Evolutionary conservation across 1,140 invertebrate genomes (phyloP).

Genomic region (Orius insidiosus): DNA sequence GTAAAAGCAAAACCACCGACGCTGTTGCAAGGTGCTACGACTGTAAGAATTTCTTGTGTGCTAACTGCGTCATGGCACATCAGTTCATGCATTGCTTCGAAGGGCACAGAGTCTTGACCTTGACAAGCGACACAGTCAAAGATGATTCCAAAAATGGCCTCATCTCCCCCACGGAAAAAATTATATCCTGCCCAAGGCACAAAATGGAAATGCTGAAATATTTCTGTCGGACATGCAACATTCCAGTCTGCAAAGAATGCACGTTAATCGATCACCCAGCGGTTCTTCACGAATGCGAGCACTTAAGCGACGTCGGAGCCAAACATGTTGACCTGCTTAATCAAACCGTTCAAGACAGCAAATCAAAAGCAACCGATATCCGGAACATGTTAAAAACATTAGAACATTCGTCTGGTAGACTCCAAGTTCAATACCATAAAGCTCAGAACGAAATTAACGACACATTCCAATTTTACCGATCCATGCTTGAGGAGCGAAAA

Average conservation of each 20-base stretch:
- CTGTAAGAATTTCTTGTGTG: constrained; percentile 86
- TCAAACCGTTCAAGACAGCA: constrained; percentile 64
- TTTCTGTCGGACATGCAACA: constrained; percentile 76
- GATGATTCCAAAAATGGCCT: constrained; percentile 22
- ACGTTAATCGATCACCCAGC: constrained; percentile 71
- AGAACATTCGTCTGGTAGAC: constrained; percentile 64
- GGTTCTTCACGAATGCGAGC: constrained; percentile 69
- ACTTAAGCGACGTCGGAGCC: constrained; percentile 56
- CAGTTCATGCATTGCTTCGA: constrained; percentile 98
- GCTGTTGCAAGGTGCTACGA: constrained; percentile 83
- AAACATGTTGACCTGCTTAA: constrained; percentile 70
- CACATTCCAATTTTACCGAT: constrained; percentile 87
- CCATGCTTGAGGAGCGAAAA: constrained; percentile 88
- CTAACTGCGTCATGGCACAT: constrained; percentile 93
- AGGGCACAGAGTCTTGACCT: constrained; percentile 72
- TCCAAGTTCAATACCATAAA: constrained; percentile 85
- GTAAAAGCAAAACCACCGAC: constrained; percentile 69
- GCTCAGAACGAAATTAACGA: constrained; percentile 89
- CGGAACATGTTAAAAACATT: constrained; percentile 65
- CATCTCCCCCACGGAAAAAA: constrained; percentile 39
- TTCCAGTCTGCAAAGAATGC: constrained; percentile 88
- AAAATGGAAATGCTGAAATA: constrained; percentile 77
- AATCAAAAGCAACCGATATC: constrained; percentile 68
- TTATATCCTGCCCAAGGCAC: constrained; percentile 61
- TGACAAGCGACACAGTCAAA: constrained; percentile 38